These are phyloP conservation scores for Butorides virescens DNA, from an alignment of 2,113 vertebrate species.

Conservation along the genomic window DNA sequence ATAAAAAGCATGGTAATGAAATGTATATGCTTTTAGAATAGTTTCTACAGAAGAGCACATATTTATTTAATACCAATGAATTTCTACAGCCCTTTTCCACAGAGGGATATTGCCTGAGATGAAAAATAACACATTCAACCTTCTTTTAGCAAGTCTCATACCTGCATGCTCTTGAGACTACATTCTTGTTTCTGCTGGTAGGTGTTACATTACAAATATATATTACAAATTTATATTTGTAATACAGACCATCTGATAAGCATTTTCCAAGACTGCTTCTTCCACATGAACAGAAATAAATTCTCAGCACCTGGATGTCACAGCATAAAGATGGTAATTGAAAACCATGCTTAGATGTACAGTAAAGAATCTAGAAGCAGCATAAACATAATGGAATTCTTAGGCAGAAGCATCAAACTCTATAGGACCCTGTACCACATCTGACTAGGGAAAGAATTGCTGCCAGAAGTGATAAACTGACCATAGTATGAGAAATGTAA, in stretches of 20 bases:
- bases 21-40: not conserved
- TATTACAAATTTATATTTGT: not conserved
- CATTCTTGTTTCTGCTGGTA: not conserved
- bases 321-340: not conserved
- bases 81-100: not conserved
- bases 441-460: not conserved
- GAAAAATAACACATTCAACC: not conserved
- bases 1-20: not conserved
- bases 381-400: not conserved
- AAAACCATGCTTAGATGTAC: not conserved
- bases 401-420: not conserved
- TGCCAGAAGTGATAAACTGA: not conserved
- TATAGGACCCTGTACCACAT: not conserved
- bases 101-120: not conserved
- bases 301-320: conserved; percentile 11
- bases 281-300: not conserved
- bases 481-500: not conserved
- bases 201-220: not conserved
- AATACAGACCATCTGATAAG: conserved; percentile 24
- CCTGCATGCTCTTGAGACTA: not conserved
- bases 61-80: not conserved
- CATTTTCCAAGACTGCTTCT: not conserved
- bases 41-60: not conserved
- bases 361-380: not conserved
- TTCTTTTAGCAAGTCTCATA: not conserved